Evolutionary conservation across 2,888 invertebrate genomes (phyloP).

Genomic region (Apamea anceps): DNA sequence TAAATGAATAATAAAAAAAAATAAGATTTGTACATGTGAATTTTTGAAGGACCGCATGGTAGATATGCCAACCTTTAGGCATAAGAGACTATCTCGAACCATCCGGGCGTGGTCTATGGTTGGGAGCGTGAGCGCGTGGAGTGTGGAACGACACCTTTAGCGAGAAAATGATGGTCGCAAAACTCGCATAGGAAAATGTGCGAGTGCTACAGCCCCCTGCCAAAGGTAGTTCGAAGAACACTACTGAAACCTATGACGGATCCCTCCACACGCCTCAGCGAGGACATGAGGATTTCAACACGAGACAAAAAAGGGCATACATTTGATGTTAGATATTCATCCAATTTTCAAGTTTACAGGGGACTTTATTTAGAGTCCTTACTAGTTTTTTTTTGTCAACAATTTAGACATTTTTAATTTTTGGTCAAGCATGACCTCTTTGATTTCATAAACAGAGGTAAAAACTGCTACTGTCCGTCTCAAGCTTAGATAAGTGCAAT

Average conservation of each 20-base stretch:
- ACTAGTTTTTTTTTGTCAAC: neutral
- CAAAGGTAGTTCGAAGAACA: neutral
- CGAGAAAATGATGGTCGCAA: neutral
- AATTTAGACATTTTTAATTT: neutral
- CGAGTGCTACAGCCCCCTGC: neutral
- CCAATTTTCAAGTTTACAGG: neutral
- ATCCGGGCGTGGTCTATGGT: neutral
- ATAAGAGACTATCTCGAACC: neutral
- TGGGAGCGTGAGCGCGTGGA: neutral
- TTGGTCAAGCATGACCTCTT: neutral
- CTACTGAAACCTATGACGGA: neutral
- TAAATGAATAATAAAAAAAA: neutral
- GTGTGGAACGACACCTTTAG: neutral
- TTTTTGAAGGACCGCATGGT: neutral
- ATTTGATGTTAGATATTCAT: constrained; percentile 11
- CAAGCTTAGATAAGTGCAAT: neutral
- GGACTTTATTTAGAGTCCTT: neutral
- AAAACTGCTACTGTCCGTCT: neutral
- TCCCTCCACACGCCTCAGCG: neutral
- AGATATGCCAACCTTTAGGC: neutral
- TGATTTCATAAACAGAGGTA: neutral
- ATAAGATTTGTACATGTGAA: neutral
- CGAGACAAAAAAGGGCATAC: neutral
- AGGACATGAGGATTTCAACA: neutral
- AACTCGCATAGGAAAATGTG: neutral